These are phyloP conservation scores for Triplophysa yarkandensis DNA, from an alignment of 2,797 vertebrate genomes.

Conservation along the genomic window DNA sequence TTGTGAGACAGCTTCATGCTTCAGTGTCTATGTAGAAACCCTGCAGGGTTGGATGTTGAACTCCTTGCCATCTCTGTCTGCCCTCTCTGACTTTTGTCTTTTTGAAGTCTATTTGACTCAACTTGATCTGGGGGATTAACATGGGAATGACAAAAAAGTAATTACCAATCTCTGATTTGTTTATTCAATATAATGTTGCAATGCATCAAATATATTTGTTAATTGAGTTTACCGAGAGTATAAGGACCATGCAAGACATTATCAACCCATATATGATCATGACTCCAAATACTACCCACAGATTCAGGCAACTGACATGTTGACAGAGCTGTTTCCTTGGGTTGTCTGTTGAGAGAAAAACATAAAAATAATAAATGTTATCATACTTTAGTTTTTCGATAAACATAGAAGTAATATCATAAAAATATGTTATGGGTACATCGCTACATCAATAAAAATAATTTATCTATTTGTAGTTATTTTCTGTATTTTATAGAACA, in stretches of 20 bases:
- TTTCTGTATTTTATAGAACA: too few relatives aligned
- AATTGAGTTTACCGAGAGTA: conserved; percentile 63
- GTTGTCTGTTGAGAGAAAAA: rapidly evolving
- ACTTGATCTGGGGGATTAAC: conserved; percentile 61
- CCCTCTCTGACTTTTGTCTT: conserved; percentile 70
- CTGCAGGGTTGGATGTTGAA: conserved; percentile 57
- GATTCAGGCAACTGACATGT: background rate
- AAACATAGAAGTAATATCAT: too few relatives aligned
- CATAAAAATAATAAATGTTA: background rate
- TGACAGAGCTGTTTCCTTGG: background rate
- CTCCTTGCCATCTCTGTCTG: conserved; percentile 57
- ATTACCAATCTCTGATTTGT: too few relatives aligned
- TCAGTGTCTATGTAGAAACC: conserved; percentile 35
- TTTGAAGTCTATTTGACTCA: conserved; percentile 63
- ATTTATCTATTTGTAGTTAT: too few relatives aligned
- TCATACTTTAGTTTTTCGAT: background rate
- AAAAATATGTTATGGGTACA: background rate
- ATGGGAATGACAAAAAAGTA: background rate
- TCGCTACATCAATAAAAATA: background rate
- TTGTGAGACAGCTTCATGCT: background rate
- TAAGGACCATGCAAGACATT: conserved; percentile 42
- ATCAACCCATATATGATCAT: conserved; percentile 53
- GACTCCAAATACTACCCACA: conserved; percentile 19
- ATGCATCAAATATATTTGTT: background rate
- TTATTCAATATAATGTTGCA: background rate